Conservation (phyloP, 2,797 vertebrate species). For the Sylvia borin region DNA sequence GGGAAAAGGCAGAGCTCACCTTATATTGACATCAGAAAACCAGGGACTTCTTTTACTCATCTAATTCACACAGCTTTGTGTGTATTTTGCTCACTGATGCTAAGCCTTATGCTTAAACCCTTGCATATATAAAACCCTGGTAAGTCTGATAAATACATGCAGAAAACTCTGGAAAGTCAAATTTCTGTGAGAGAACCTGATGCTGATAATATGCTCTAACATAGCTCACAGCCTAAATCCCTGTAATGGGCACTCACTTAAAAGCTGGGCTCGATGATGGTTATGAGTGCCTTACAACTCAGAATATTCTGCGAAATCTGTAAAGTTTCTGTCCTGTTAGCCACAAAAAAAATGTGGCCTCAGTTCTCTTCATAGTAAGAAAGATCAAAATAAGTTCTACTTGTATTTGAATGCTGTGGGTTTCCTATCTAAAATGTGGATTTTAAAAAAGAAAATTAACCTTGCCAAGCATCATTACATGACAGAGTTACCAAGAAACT, state of each 20-base stretch:
- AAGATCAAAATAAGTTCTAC: not conserved
- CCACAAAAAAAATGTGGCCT: not conserved
- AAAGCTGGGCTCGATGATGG: fast-evolving
- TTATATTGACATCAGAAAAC: not conserved
- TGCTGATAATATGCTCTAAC: not conserved
- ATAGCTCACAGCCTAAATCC: not conserved
- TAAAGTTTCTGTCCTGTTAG: not conserved
- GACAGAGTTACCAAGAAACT: conserved; percentile 25
- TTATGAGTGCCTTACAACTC: not conserved
- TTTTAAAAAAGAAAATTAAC: conserved; percentile 29
- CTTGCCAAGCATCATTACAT: conserved; percentile 47
- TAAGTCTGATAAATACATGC: not conserved
- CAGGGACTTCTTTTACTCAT: not conserved
- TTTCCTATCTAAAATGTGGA: not conserved
- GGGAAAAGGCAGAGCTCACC: not conserved
- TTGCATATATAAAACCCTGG: fast-evolving
- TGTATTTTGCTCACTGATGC: not conserved
- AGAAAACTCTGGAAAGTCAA: not conserved
- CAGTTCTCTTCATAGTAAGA: not conserved
- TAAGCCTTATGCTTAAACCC: fast-evolving
- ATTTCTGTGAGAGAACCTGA: not conserved
- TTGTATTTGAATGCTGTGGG: not conserved
- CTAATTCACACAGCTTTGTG: not conserved
- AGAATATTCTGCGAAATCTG: not conserved
- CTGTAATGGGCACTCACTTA: fast-evolving